A percentile compares a stretch with the other conserved stretches of the same genome.
Conservation (phyloP, 2,888 invertebrate species). For the Cantharis nigra region DNA sequence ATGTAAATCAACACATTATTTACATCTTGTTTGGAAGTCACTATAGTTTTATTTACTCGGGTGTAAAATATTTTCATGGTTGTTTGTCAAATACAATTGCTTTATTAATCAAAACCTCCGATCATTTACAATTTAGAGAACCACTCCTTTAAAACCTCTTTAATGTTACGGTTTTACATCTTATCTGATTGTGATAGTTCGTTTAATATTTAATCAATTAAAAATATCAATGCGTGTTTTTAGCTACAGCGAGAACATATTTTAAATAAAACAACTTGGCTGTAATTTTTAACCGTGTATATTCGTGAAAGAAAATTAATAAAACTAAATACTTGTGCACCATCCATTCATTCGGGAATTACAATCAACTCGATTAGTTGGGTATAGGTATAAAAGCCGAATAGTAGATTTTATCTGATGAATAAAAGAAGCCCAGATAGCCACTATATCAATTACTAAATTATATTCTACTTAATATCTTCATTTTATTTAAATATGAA, state of each 20-base stretch:
- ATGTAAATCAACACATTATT: slow-evolving; percentile 44
- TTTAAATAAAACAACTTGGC: neutral
- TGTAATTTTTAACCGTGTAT: neutral
- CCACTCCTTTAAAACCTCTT: neutral
- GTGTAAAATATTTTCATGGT: slow-evolving; percentile 45
- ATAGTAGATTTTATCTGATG: slow-evolving; percentile 1
- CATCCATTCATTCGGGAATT: neutral
- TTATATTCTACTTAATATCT: slow-evolving; percentile 15
- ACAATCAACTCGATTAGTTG: neutral
- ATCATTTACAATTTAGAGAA: neutral
- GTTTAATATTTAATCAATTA: neutral
- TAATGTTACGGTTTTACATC: neutral
- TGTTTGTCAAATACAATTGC: slow-evolving; percentile 44
- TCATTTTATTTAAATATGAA: neutral
- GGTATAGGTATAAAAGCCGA: neutral
- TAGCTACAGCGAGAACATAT: neutral
- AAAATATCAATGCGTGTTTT: neutral
- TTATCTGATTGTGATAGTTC: neutral
- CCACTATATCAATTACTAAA: slow-evolving; percentile 20
- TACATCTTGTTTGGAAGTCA: slow-evolving; percentile 41
- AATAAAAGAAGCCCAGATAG: neutral
- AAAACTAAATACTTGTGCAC: neutral
- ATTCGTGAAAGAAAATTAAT: neutral
- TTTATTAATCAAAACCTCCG: slow-evolving; percentile 26
- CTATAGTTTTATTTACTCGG: slow-evolving; percentile 43